A percentile compares a stretch with the other conserved stretches of the same genome.
Conservation (phyloP, 2,113 vertebrate species). For the Hippocampus abdominalis region DNA sequence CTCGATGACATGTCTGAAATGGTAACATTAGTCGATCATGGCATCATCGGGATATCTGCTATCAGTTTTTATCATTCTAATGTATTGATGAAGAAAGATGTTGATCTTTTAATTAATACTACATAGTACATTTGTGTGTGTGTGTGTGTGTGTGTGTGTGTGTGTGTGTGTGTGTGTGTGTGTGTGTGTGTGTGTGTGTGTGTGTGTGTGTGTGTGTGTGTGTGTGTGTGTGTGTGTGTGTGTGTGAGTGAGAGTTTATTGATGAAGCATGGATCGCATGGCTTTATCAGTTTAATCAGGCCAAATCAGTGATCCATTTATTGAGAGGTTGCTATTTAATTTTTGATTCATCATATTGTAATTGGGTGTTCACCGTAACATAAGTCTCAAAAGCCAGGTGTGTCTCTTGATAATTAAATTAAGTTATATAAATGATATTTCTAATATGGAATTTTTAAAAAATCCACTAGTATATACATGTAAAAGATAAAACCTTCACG, state of each 20-base stretch:
- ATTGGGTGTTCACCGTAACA: neutral
- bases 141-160: too few species aligned
- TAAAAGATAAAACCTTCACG: too few species aligned
- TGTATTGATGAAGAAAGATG: neutral
- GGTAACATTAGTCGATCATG: constrained; percentile 67
- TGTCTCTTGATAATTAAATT: too few species aligned
- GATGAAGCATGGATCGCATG: neutral
- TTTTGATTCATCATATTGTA: neutral
- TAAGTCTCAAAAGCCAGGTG: too few species aligned
- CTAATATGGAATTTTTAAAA: too few species aligned
- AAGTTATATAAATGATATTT: too few species aligned
- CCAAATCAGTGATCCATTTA: neutral
- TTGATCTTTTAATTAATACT: neutral
- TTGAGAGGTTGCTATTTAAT: neutral
- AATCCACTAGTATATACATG: too few species aligned
- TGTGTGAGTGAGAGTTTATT: too few species aligned
- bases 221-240: too few species aligned
- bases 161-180: too few species aligned
- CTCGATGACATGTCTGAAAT: constrained; percentile 95
- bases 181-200: too few species aligned
- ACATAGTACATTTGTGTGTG: neutral
- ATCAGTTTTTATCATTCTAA: neutral
- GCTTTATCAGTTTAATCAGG: neutral
- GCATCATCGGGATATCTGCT: neutral
- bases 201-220: too few species aligned